Base-by-base conservation (phyloP, 2,797 vertebrate species). In the Enteromius mattozi region DNA sequence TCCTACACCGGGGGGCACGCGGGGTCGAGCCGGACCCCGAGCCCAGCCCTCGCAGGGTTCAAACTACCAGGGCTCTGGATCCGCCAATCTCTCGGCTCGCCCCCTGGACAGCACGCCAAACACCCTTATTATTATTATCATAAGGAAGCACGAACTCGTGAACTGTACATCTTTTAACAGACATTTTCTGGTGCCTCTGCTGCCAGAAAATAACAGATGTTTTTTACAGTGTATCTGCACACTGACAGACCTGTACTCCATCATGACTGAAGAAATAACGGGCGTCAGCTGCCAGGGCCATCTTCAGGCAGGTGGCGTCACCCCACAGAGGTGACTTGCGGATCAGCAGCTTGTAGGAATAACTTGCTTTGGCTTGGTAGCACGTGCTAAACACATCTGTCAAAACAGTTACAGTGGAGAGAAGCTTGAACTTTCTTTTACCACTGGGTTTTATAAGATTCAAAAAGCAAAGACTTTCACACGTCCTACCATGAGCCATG, bases 201-300 rank as follows among this genome's bases (percentile, higher is more conserved):
- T 9, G 8, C 40, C 40, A 40, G 8, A 40, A 40, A 40, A 40
- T 1, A 40, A 40, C 37, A 40, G 37, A 40, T 40, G 9, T 40
- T 40, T 40, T 40, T 40, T 40, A 40, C 37, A 40, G 40, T 40
- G 40, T 9, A 13, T 42, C 51, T 19, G 40, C 35, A 56, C 33
- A 30, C 71, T 8, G 0, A 51, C 45, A 74, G 30, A 98, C 97
- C 96, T 98, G 97, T 0, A 97, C 96, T 2, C 97, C 97, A 3
- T 97, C 97, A 8, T 98, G 95, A 82, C 97, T 97, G 84, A 98
- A 97, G 94, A 98, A 98, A 70, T 93, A 91, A 0, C 96, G 94
- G 0, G 97, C 95, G 0, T 97, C 97, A 0, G 96, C 96, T 0
- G 93, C 90, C 88, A 94, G 94, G 78, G 96, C 97, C 78, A 98